Conservation (phyloP, 2,888 invertebrate species). For the Sthenelais limicola region DNA sequence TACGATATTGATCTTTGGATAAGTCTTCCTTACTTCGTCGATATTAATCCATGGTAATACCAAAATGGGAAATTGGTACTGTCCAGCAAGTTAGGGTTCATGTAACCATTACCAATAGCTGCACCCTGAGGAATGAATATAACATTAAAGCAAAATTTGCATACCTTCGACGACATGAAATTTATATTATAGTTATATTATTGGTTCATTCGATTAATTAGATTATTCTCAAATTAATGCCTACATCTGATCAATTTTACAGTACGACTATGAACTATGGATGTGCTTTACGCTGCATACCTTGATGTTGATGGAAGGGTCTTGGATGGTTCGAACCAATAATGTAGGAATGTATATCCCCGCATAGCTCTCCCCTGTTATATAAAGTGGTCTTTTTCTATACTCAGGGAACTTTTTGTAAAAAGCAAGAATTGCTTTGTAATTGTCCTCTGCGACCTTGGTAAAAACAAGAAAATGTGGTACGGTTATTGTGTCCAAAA, state of each 20-base stretch:
- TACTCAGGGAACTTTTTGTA: constrained; percentile 25
- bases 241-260: background rate
- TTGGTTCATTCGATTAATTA: too few species aligned
- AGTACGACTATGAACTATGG: background rate
- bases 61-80: constrained; percentile 16
- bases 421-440: constrained; percentile 6
- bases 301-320: constrained; percentile 8
- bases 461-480: background rate
- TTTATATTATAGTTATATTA: too few species aligned
- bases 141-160: too few species aligned
- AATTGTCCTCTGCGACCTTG: constrained; percentile 26
- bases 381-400: background rate
- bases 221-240: too few species aligned
- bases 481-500: too few species aligned
- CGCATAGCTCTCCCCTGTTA: constrained; percentile 31
- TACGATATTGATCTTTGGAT: background rate
- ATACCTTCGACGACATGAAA: background rate
- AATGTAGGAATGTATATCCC: constrained; percentile 25
- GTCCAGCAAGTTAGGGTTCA: constrained; percentile 3
- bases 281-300: background rate
- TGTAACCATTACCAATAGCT: constrained; percentile 33
- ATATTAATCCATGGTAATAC: constrained; percentile 31
- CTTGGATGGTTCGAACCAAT: background rate
- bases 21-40: background rate
- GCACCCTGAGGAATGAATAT: background rate